Percentiles rank a stretch among this genome's conserved stretches.
phyloP scores from a whole-genome alignment of 2,797 vertebrate species.

The Mormyrops attenuatus region DNA sequence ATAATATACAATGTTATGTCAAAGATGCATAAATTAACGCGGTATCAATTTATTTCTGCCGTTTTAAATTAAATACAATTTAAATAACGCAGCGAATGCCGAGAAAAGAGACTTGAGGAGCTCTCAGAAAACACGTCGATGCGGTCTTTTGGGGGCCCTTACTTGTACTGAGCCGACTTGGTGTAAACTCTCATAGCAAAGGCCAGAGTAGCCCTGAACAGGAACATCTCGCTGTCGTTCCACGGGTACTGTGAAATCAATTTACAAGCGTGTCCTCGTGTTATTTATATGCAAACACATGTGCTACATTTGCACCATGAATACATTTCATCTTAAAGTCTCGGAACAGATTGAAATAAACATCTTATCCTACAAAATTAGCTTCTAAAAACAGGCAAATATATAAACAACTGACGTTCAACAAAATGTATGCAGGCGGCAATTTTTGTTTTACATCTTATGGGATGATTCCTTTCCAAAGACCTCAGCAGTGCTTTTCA shows the following conservation, averaged over 20 bases:
- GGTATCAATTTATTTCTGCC: neutral
- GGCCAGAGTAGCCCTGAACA: slow-evolving; percentile 82
- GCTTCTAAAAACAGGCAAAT: neutral
- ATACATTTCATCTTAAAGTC: neutral
- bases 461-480: neutral
- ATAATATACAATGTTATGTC: neutral
- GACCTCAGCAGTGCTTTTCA: neutral
- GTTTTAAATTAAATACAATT: neutral
- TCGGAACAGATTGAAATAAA: neutral
- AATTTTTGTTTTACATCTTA: neutral
- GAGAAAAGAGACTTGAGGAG: neutral
- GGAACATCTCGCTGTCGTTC: slow-evolving; percentile 78
- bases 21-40: neutral
- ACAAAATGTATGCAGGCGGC: neutral
- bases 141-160: slow-evolving; percentile 44
- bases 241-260: slow-evolving; percentile 74
- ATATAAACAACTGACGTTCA: neutral
- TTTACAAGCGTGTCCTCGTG: neutral
- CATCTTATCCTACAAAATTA: neutral
- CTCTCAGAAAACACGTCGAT: neutral
- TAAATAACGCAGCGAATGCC: neutral
- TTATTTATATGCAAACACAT: neutral
- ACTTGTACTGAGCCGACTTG: slow-evolving; percentile 62
- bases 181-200: slow-evolving; percentile 76
- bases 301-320: neutral